phyloP scores from a whole-genome alignment of 2,113 vertebrate species.

The Agapornis roseicollis region DNA sequence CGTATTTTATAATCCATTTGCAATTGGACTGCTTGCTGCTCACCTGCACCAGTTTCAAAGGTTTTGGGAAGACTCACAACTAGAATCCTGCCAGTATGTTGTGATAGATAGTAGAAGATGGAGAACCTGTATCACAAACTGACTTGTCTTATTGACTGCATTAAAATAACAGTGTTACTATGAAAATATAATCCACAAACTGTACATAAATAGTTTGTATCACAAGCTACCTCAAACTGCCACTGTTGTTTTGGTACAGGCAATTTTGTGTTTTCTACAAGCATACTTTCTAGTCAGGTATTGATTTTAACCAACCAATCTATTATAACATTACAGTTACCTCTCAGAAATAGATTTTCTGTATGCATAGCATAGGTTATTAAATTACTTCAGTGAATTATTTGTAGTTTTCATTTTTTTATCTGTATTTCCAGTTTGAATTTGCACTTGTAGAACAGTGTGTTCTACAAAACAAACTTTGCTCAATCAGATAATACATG shows the following conservation, averaged over 20 bases:
- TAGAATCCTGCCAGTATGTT: background rate
- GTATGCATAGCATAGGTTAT: background rate
- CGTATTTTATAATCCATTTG: background rate
- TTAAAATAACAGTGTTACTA: background rate
- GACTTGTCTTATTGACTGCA: background rate
- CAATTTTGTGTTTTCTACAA: background rate
- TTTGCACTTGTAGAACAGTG: background rate
- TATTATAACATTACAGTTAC: background rate
- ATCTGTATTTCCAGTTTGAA: background rate
- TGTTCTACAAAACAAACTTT: background rate
- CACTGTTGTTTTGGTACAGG: background rate
- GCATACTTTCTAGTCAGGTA: background rate
- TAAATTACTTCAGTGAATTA: background rate
- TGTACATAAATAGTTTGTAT: background rate
- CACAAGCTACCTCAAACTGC: background rate
- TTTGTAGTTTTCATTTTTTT: background rate
- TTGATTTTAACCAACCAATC: background rate
- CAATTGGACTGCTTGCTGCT: background rate
- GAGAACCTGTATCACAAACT: background rate
- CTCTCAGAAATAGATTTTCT: constrained; percentile 11
- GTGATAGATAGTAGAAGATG: too few species aligned
- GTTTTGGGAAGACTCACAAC: rapidly evolving
- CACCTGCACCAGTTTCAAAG: background rate
- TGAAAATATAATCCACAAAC: background rate
- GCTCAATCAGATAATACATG: background rate